Evolutionary conservation across 2,888 invertebrate species (phyloP).

Genomic region (Liodrosophila aerea): DNA sequence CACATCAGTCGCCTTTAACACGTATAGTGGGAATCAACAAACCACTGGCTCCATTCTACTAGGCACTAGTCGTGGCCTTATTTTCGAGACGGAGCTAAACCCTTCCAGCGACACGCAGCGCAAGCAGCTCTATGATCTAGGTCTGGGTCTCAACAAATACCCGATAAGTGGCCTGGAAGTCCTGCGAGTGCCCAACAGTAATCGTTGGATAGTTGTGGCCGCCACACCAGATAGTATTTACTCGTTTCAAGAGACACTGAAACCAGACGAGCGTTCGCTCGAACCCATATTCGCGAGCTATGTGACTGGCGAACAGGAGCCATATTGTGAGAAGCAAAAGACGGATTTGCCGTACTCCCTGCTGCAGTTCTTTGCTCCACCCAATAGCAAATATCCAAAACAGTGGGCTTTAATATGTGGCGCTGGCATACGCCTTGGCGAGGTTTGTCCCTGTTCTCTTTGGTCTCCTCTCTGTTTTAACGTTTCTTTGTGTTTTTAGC

Average conservation of each 20-base stretch:
- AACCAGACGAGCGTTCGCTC: constrained; percentile 88
- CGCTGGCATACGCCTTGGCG: constrained; percentile 90
- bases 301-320: constrained; percentile 66
- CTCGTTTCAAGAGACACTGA: constrained; percentile 91
- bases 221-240: constrained; percentile 93
- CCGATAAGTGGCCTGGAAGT: constrained; percentile 95
- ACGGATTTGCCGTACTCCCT: constrained; percentile 90
- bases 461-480: no score
- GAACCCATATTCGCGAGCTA: constrained; percentile 74
- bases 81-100: constrained; percentile 94
- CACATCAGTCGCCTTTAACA: constrained; percentile 95
- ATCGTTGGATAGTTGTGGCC: constrained; percentile 91
- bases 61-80: constrained; percentile 94
- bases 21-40: constrained; percentile 86
- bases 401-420: constrained; percentile 95
- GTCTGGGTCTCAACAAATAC: constrained; percentile 87
- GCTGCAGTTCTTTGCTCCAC: constrained; percentile 89
- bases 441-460: constrained; percentile 85
- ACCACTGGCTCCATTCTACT: constrained; percentile 93
- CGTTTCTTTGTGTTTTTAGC: constrained; percentile 18
- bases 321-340: constrained; percentile 87
- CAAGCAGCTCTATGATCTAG: constrained; percentile 95
- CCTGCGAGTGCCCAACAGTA: constrained; percentile 87
- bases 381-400: constrained; percentile 87
- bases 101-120: constrained; percentile 92